Conservation (phyloP, 2,113 vertebrate genomes). For the Ranitomeya variabilis region DNA sequence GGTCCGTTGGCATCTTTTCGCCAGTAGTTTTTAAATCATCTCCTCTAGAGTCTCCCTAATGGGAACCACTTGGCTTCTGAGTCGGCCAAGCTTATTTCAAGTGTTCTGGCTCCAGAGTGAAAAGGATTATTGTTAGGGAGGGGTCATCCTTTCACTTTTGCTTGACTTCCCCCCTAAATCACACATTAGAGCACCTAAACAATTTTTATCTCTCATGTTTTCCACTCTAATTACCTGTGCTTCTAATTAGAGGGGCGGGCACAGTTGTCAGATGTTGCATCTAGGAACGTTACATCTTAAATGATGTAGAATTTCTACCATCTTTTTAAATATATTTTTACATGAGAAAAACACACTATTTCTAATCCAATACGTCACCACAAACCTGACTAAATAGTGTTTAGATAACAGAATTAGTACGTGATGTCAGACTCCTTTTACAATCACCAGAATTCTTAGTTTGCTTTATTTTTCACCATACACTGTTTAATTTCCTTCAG, state of each 20-base stretch:
- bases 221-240: constrained; percentile 4
- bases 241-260: background rate
- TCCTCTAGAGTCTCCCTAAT: constrained; percentile 47
- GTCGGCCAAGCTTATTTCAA: constrained; percentile 36
- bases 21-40: constrained; percentile 56
- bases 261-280: background rate
- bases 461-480: too few species aligned
- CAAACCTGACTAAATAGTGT: too few species aligned
- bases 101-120: constrained; percentile 38
- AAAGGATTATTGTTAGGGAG: constrained; percentile 49
- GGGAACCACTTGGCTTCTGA: constrained; percentile 52
- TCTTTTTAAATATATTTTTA: background rate
- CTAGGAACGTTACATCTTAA: background rate
- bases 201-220: constrained; percentile 17
- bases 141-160: constrained; percentile 54
- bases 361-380: background rate
- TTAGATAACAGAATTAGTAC: too few species aligned
- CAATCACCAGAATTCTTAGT: too few species aligned
- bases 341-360: background rate
- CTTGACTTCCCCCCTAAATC: constrained; percentile 39
- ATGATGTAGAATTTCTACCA: background rate
- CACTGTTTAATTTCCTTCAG: too few species aligned
- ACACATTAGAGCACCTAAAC: constrained; percentile 18
- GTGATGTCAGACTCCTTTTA: too few species aligned
- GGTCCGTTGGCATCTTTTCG: constrained; percentile 54